These are phyloP conservation scores for Orius insidiosus DNA, from an alignment of 1,140 invertebrate species.

Conservation along the genomic window DNA sequence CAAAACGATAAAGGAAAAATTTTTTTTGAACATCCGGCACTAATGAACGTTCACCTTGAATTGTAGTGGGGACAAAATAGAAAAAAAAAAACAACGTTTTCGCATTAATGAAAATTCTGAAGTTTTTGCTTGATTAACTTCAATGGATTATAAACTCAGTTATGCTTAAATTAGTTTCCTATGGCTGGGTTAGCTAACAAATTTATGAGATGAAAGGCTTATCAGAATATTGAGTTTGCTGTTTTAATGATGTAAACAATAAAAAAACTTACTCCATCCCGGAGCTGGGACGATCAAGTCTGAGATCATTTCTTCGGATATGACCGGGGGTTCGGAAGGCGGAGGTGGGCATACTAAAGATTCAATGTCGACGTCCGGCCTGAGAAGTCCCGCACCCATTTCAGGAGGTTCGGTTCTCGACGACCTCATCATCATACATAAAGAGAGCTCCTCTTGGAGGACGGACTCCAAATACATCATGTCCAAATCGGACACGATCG, in stretches of 20 bases:
- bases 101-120: too few species aligned
- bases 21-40: too few species aligned
- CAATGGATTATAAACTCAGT: too few species aligned
- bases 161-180: too few species aligned
- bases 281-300: constrained; percentile 90
- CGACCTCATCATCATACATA: constrained; percentile 96
- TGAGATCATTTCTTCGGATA: constrained; percentile 90
- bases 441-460: constrained; percentile 79
- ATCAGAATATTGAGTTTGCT: too few species aligned
- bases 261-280: constrained; percentile 56
- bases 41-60: too few species aligned
- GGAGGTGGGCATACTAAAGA: constrained; percentile 89
- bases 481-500: constrained; percentile 91
- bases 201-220: too few species aligned
- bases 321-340: constrained; percentile 75
- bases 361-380: constrained; percentile 87
- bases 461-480: constrained; percentile 98
- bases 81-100: too few species aligned
- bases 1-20: constrained; percentile 9
- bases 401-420: constrained; percentile 88
- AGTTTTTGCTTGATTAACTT: too few species aligned
- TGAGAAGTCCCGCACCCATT: constrained; percentile 53
- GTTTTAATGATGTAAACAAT: neutral
- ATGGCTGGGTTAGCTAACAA: too few species aligned
- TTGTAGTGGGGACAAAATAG: neutral